phyloP scores from a whole-genome alignment of 2,113 vertebrate species.

The Tychaedon coryphoeus region DNA sequence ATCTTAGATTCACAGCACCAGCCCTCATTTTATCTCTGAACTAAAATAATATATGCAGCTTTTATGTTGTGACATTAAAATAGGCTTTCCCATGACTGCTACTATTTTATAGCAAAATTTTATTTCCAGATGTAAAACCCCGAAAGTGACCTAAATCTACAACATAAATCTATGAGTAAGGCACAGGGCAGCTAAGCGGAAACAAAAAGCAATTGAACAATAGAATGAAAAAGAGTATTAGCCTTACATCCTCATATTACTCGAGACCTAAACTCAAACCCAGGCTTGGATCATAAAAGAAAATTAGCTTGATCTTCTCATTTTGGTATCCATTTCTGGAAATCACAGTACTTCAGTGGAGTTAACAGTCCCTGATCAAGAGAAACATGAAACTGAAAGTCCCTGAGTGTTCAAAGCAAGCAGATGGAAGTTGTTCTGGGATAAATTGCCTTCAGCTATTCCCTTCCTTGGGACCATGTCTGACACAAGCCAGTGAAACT shows the following conservation, averaged over 20 bases:
- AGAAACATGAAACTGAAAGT: slow-evolving; percentile 2
- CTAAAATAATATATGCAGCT: slow-evolving; percentile 28
- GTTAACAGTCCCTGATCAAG: not conserved
- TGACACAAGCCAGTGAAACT: not conserved
- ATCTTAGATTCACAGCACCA: not conserved
- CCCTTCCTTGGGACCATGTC: not conserved
- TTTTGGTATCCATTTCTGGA: slow-evolving; percentile 17
- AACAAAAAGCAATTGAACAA: slow-evolving; percentile 4
- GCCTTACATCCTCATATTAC: not conserved
- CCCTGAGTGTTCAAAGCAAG: not conserved
- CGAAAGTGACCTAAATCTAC: slow-evolving; percentile 12
- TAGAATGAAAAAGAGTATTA: not conserved
- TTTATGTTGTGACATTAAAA: slow-evolving; percentile 42
- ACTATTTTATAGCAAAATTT: slow-evolving; percentile 11
- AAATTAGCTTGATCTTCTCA: slow-evolving; percentile 12
- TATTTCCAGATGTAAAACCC: slow-evolving; percentile 37
- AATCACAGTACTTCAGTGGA: not conserved
- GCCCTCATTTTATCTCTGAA: slow-evolving; percentile 10
- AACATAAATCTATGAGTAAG: not conserved
- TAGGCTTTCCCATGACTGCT: slow-evolving; percentile 16
- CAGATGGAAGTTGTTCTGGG: not conserved
- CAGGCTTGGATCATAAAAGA: slow-evolving; percentile 1
- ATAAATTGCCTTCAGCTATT: not conserved
- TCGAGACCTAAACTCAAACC: not conserved
- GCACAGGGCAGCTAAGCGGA: not conserved